phyloP scores from a whole-genome alignment of 2,797 vertebrate genomes.

The Perodicticus potto region DNA sequence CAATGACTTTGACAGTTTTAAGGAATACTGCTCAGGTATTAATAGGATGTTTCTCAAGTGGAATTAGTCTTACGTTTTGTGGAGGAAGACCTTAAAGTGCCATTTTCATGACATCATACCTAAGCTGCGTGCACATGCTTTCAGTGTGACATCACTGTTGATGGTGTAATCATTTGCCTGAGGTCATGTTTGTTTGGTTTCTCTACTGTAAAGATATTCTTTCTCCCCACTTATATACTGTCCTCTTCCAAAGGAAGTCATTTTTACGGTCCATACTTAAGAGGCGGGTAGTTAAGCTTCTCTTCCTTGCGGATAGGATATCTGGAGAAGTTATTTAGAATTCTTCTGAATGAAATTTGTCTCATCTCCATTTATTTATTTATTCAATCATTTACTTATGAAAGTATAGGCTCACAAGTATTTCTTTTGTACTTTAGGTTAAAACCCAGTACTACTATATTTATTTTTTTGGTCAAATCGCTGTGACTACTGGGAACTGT shows the following conservation, averaged over 20 bases:
- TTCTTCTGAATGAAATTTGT: constrained; percentile 6
- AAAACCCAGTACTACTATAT: not conserved
- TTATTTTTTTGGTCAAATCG: constrained; percentile 47
- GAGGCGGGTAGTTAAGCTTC: not conserved
- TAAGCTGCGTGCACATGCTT: not conserved
- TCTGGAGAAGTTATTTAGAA: not conserved
- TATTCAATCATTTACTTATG: not conserved
- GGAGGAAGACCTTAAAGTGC: not conserved
- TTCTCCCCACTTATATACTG: not conserved
- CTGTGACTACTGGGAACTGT: constrained; percentile 19
- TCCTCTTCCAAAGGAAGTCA: not conserved
- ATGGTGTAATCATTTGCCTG: not conserved
- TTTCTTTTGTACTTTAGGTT: constrained; percentile 43
- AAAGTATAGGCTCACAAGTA: not conserved
- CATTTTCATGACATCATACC: not conserved
- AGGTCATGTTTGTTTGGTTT: not conserved
- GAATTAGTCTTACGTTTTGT: not conserved
- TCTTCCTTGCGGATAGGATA: not conserved
- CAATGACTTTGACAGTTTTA: constrained; percentile 19
- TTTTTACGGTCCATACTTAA: not conserved
- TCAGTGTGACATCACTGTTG: not conserved
- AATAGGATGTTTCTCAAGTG: not conserved
- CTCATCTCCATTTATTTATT: constrained; percentile 30
- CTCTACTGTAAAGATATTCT: not conserved
- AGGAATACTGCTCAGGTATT: not conserved